These are phyloP conservation scores for Nerophis lumbriciformis DNA, from an alignment of 2,113 vertebrate species.

Conservation along the genomic window DNA sequence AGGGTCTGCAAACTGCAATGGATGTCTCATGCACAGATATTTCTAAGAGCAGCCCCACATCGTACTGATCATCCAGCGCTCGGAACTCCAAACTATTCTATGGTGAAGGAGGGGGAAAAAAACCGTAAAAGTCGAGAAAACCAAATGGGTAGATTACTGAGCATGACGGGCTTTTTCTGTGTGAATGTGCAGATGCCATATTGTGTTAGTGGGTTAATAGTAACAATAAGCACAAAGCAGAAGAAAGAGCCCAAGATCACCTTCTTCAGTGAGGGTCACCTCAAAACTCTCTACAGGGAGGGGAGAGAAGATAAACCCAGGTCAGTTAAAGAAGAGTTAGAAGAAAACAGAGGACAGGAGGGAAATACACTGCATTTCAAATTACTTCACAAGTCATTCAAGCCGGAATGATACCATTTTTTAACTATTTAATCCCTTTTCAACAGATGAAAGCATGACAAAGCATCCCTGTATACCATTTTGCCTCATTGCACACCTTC, in stretches of 20 bases:
- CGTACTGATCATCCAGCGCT: slow-evolving; percentile 81
- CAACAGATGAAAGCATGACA: slow-evolving; percentile 12
- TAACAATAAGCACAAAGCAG: slow-evolving; percentile 78
- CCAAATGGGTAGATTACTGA: slow-evolving; percentile 73
- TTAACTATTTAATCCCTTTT: neutral
- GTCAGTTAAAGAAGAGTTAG: slow-evolving; percentile 83
- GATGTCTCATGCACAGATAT: slow-evolving; percentile 98
- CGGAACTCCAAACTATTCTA: slow-evolving; percentile 50
- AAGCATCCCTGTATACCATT: neutral
- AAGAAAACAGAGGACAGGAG: slow-evolving; percentile 59
- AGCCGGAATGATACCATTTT: neutral
- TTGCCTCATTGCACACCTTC: no score
- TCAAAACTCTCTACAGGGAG: slow-evolving; percentile 97
- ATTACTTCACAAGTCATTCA: no score
- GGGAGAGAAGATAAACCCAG: slow-evolving; percentile 95
- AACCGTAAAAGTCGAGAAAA: slow-evolving; percentile 71
- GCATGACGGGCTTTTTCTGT: slow-evolving; percentile 83
- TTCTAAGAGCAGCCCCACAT: slow-evolving; percentile 81
- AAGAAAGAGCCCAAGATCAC: slow-evolving; percentile 97
- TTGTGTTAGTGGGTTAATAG: slow-evolving; percentile 97
- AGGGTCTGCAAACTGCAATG: slow-evolving; percentile 80
- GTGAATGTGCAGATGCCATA: slow-evolving; percentile 85
- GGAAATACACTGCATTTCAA: slow-evolving; percentile 29
- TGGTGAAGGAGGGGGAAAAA: slow-evolving; percentile 46
- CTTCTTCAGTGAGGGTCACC: slow-evolving; percentile 99